Percentiles rank a stretch among this genome's conserved stretches.
Conservation (phyloP, 2,888 invertebrate genomes). For the Uloborus plumipes region DNA sequence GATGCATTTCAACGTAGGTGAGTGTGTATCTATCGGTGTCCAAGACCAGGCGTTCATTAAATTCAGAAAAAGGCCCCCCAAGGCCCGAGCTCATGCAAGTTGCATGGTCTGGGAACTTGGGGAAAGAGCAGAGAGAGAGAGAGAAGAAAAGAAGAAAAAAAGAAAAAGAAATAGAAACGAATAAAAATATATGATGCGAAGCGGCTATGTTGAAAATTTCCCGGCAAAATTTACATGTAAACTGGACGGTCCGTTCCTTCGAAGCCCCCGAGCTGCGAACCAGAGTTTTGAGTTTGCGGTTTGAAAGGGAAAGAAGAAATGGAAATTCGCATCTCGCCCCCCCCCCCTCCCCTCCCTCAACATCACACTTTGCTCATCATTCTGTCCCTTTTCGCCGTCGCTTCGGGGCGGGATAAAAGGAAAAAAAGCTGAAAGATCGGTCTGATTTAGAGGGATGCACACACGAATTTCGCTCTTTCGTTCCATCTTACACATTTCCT, state of each 20-base stretch:
- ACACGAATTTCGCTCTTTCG: constrained; percentile 30
- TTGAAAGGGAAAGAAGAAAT: constrained; percentile 52
- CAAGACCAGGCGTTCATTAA: constrained; percentile 44
- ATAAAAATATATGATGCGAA: constrained; percentile 23
- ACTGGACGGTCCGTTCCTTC: constrained; percentile 47
- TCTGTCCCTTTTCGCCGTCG: constrained; percentile 46
- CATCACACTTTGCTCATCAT: constrained; percentile 48
- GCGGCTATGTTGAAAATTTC: constrained; percentile 55
- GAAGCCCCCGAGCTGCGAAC: constrained; percentile 21
- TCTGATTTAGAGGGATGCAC: constrained; percentile 35
- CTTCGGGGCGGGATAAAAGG: constrained; percentile 34
- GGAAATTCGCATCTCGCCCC: constrained; percentile 48
- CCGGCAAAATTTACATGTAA: constrained; percentile 62
- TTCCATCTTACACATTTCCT: constrained; percentile 51
- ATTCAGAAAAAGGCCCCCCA: constrained; percentile 49
- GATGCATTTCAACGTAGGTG: not conserved
- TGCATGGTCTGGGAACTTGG: constrained; percentile 43
- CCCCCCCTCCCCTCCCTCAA: not conserved
- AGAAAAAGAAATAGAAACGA: not conserved
- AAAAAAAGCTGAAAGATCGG: constrained; percentile 44
- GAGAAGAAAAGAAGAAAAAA: not conserved
- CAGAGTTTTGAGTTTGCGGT: constrained; percentile 23
- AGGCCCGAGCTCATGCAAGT: constrained; percentile 60
- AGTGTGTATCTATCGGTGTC: constrained; percentile 22
- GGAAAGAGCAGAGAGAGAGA: constrained; percentile 8